Percentiles rank a stretch among this genome's conserved stretches.
phyloP scores from a whole-genome alignment of 1,140 invertebrate genomes.

The Cherax destructor region DNA sequence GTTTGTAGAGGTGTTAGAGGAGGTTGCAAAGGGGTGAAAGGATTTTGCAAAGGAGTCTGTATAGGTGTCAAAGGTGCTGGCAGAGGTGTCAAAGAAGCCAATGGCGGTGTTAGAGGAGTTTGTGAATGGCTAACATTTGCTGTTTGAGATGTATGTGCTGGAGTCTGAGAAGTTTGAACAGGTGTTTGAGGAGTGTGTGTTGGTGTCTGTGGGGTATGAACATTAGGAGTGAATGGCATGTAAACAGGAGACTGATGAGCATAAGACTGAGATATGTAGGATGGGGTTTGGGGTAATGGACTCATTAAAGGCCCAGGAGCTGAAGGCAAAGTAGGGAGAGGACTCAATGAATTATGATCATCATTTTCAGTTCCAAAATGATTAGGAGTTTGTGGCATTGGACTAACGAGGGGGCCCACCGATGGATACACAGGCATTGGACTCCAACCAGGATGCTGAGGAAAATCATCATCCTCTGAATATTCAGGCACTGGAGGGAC shows the following conservation, averaged over 20 bases:
- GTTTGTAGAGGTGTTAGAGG: conserved; percentile 26
- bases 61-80: conserved; percentile 23
- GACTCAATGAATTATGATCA: conserved; percentile 13
- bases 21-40: conserved; percentile 22
- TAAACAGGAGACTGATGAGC: conserved; percentile 37
- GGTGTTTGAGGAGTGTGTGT: conserved; percentile 47
- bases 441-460: conserved; percentile 41
- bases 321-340: conserved; percentile 43
- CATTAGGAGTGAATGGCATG: conserved; percentile 59
- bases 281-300: conserved; percentile 55
- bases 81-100: conserved; percentile 11
- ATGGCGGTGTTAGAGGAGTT: conserved; percentile 4
- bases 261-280: conserved; percentile 16
- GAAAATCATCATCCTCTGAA: conserved; percentile 29
- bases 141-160: background rate
- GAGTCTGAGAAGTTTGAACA: conserved; percentile 17
- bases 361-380: conserved; percentile 4
- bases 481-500: conserved; percentile 31
- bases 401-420: conserved; percentile 47
- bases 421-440: conserved; percentile 60
- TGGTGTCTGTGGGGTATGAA: conserved; percentile 48
- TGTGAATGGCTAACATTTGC: background rate
- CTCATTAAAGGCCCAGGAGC: conserved; percentile 49
- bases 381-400: conserved; percentile 51
- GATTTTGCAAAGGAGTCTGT: conserved; percentile 17